Evolutionary conservation across 1,140 invertebrate species (phyloP), one percentile per base, ranked within the genome.

Genomic region (Drosophila punjabiensis): DNA sequence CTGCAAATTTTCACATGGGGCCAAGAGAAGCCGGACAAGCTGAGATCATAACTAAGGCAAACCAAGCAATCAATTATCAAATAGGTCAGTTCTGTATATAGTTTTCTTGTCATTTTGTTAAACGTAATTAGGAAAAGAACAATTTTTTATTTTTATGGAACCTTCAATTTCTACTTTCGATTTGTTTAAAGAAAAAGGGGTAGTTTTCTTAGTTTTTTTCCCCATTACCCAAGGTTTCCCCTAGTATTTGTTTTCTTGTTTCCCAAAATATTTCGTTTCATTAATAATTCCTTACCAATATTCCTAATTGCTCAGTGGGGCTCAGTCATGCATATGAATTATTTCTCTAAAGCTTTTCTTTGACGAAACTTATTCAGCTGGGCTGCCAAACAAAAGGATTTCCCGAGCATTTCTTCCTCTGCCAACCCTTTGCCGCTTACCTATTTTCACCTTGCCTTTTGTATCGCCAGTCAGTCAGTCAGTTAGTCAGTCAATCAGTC

Each of bases 241-340:
- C 11, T 11, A 6, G 30, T 33, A 33, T 45, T 18, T 9, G 7
- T 20, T 14, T 45, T 4, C 11, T 37, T 53, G 6, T n/a, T 33
- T 24, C 24, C 33, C 24, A 45, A 75, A 75, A 58, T 30, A 28
- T 37, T 48, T 37, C 16, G 14, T 16, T 56, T 68, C 33, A 32
- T 76, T 55, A 76, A 43, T 55, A 32, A 48, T 58, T 50, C 28
- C 37, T 8, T 24, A 33, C 45, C 32, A 61, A 61, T 52, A 48
- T 70, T 37, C 43, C 48, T 59, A 76, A 76, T 66, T 76, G 74
- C 74, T 65, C 52, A 75, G 39, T 62, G 43, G 67, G 67, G 67
- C 32, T 59, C 50, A 55, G 59, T 39, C 76, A 56, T 55, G 52
- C 30, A 78, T 52, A 77, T 41, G 55, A 76, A 76, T 56, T 64